A percentile compares a stretch with the other conserved stretches of the same genome.
Conservation (phyloP, 1,140 invertebrate genomes). For the Diachasma alloeum region DNA sequence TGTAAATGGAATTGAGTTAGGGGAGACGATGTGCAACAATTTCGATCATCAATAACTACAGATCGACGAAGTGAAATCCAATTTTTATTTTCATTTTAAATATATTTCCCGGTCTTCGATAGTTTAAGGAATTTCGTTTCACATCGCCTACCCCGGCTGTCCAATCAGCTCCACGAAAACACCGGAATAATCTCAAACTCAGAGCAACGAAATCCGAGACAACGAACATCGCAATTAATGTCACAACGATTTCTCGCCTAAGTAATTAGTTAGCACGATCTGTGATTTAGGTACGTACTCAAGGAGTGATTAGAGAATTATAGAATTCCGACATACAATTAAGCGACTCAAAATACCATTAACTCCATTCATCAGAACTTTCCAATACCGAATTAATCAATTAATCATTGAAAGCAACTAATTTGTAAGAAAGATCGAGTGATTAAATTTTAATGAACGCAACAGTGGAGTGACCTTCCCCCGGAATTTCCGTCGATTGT, state of each 20-base stretch:
- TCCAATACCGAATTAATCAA: neutral
- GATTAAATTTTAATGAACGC: neutral
- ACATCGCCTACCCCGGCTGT: too few relatives aligned
- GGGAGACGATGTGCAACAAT: too few relatives aligned
- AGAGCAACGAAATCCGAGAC: neutral
- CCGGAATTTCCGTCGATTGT: neutral
- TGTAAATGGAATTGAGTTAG: too few relatives aligned
- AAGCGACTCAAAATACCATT: neutral
- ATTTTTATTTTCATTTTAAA: too few relatives aligned
- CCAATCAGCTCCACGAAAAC: neutral
- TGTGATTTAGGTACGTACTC: constrained; percentile 66
- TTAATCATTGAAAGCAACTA: neutral
- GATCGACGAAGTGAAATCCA: too few relatives aligned
- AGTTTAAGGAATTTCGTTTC: too few relatives aligned
- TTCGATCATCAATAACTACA: too few relatives aligned
- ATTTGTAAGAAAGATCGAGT: neutral
- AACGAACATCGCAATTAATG: neutral
- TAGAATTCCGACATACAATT: neutral
- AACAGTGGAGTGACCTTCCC: neutral
- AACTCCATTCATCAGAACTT: neutral
- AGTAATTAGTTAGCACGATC: constrained; percentile 65
- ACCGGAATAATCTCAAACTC: neutral
- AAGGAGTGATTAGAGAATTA: constrained; percentile 33
- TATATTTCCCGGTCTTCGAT: too few relatives aligned
- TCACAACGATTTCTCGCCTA: constrained; percentile 42